Percentiles rank a stretch among this genome's conserved stretches.
phyloP scores from a whole-genome alignment of 2,113 vertebrate species.

The Dromaius novaehollandiae region DNA sequence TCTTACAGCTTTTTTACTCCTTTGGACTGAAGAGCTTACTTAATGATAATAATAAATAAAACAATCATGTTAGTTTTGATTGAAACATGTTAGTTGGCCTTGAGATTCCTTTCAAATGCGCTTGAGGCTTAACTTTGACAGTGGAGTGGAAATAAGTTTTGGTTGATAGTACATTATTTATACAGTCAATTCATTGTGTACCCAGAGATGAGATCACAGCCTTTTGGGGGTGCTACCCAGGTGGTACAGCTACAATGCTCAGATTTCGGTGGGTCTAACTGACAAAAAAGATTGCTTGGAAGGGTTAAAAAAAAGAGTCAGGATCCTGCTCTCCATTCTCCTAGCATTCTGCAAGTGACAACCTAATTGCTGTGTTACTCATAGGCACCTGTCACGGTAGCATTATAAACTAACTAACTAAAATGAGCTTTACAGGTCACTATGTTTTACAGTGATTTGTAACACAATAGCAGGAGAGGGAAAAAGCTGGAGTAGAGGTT shows the following conservation, averaged over 20 bases:
- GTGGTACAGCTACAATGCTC: background rate
- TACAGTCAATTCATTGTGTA: background rate
- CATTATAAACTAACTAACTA: background rate
- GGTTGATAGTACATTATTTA: background rate
- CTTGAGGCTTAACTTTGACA: background rate
- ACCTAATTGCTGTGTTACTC: accelerated
- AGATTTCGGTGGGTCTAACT: background rate
- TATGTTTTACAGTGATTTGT: background rate
- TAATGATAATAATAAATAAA: background rate
- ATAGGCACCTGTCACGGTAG: background rate
- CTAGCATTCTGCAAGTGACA: background rate
- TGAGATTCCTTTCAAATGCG: background rate
- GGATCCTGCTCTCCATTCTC: background rate
- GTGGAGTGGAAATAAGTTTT: background rate
- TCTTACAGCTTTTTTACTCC: background rate
- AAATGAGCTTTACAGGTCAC: background rate
- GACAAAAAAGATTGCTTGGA: background rate
- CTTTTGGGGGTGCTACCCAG: background rate
- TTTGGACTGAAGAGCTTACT: background rate
- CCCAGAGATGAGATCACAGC: background rate
- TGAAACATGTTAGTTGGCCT: background rate
- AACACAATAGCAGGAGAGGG: background rate
- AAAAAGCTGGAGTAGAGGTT: background rate
- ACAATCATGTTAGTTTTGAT: background rate
- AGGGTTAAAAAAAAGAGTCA: background rate